Percentiles rank a stretch among this genome's conserved stretches.
Conservation (phyloP, 2,888 invertebrate genomes). For the Limnephilus marmoratus region DNA sequence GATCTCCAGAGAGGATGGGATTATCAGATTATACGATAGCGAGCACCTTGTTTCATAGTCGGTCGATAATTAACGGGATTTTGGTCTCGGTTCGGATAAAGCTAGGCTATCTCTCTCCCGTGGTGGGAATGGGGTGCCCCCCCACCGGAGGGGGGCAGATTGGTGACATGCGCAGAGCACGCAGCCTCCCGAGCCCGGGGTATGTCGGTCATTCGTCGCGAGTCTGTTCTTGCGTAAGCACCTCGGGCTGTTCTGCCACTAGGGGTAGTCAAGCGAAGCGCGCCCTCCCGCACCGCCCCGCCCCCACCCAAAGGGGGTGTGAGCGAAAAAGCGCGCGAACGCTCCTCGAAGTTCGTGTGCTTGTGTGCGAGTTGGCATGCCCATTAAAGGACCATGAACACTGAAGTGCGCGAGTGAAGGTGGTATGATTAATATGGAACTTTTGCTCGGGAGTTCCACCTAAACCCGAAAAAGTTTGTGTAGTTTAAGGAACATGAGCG, state of each 20-base stretch:
- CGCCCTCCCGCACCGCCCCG: slow-evolving; percentile 28
- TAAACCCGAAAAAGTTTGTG: slow-evolving; percentile 7
- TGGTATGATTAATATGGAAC: slow-evolving; percentile 38
- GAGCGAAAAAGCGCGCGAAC: slow-evolving; percentile 55
- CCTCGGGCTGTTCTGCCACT: slow-evolving; percentile 50
- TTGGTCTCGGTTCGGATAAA: not conserved
- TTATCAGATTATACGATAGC: not conserved
- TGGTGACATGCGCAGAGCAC: slow-evolving; percentile 59
- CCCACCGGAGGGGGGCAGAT: not conserved
- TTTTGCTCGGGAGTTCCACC: slow-evolving; percentile 5
- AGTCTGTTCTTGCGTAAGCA: slow-evolving; percentile 62
- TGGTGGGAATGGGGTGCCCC: not conserved
- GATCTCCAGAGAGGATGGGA: not conserved
- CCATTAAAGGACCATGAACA: slow-evolving; percentile 10
- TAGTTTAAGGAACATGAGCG: slow-evolving; percentile 34
- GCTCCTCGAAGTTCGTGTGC: slow-evolving; percentile 15
- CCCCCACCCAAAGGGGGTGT: slow-evolving; percentile 45
- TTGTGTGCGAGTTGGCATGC: slow-evolving; percentile 32
- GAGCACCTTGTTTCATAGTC: not conserved
- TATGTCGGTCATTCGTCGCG: slow-evolving; percentile 65
- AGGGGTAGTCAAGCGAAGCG: slow-evolving; percentile 41
- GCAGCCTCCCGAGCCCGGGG: slow-evolving; percentile 59
- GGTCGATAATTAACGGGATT: not conserved
- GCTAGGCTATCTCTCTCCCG: slow-evolving; percentile 43
- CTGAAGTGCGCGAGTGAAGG: slow-evolving; percentile 49